Evolutionary conservation across 2,113 vertebrate genomes (phyloP), one percentile per base, ranked within the genome.

Genomic region (Amphilophus citrinellus): DNA sequence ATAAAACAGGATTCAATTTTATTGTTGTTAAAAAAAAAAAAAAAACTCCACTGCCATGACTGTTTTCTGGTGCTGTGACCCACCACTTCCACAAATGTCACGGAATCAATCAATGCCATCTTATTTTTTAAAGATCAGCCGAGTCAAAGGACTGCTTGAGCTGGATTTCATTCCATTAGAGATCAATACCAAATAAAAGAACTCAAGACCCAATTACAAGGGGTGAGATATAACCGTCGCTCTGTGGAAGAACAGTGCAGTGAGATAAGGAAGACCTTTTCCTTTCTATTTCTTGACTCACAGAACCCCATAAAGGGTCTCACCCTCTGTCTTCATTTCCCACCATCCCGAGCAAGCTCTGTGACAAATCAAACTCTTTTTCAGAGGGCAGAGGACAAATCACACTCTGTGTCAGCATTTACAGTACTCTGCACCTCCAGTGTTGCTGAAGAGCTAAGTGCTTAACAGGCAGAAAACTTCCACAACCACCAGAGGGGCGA

Each of bases 181-280:
- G 84, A 90, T 91, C 87, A 73, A 89, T 90, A 88, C 66, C 22
- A 76, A 88, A 90, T 90, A 66, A 89, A 83, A 84, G 71, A 82
- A 68, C 9, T 76, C 18, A 50, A 73, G 84, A 80, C 53, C 68
- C 89, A 89, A 89, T 89, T 84, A 89, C 61, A 73, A 83, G 39
- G 6, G 22, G 71, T 30, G 82, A 87, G 84, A 86, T 77, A 50
- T 61, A 81, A 62, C 58, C 7, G 61, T 39, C 87, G 84, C 71
- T 80, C 73, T 61, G 42, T 57, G 27, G 60, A 22, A 76, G 84
- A 77, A 83, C 53, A 63, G 83, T 10, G 32, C 44, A 79, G 35
- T 3, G 9, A 87, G 76, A 73, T 82, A 79, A 82, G 65, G 82
- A 18, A 53, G 59, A 82, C 76, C 58, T 87, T 85, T 88, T 82